Evolutionary conservation across 2,797 vertebrate species (phyloP).

Genomic region (Pangasius mekongensis): DNA sequence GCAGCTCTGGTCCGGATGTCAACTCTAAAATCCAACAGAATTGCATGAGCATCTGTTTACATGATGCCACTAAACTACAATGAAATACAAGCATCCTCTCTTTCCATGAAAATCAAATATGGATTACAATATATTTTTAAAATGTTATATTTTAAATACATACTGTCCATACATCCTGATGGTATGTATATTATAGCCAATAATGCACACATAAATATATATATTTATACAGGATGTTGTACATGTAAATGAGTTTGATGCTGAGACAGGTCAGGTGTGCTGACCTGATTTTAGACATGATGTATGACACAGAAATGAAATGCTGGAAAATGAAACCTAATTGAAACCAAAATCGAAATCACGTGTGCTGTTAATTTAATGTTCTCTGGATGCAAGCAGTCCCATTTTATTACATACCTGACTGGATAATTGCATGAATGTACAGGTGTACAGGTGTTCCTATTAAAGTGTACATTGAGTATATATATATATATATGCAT

Average conservation of each 20-base stretch:
- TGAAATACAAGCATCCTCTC: neutral
- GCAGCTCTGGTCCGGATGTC: neutral
- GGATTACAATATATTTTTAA: neutral
- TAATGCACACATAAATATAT: neutral
- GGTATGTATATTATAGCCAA: neutral
- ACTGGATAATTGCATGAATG: too few species aligned
- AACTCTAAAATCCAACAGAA: neutral
- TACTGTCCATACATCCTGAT: neutral
- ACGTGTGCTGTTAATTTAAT: neutral
- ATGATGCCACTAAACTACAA: neutral
- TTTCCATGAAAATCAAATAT: neutral
- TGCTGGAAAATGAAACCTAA: neutral
- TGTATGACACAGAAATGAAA: neutral
- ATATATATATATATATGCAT: too few species aligned
- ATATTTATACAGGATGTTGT: neutral
- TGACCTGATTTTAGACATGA: constrained; percentile 23
- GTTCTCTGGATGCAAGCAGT: neutral
- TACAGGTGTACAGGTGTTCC: too few species aligned
- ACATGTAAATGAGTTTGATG: constrained; percentile 17
- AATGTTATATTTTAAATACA: neutral
- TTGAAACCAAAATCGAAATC: neutral
- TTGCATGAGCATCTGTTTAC: constrained; percentile 8
- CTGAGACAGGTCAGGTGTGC: constrained; percentile 13
- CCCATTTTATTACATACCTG: neutral
- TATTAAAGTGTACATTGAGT: too few species aligned